A percentile compares a stretch with the other conserved stretches of the same genome.
Evolutionary conservation across 2,888 invertebrate species (phyloP).

Genomic region (Brachyopa scutellaris): DNA sequence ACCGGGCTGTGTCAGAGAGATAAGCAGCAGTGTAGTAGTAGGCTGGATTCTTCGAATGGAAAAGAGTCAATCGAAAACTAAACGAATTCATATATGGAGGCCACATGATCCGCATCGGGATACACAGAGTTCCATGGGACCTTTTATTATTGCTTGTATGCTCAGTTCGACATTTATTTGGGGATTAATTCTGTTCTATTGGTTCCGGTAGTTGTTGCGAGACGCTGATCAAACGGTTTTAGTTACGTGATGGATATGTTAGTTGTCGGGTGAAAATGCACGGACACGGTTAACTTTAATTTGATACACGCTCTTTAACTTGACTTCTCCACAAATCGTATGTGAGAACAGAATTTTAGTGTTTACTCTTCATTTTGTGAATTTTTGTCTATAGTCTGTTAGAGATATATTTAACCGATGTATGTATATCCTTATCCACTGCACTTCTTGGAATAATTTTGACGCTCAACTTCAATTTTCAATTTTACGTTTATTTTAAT

Average conservation of each 20-base stretch:
- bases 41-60: constrained; percentile 15
- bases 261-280: neutral
- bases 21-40: constrained; percentile 31
- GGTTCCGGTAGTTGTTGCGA: neutral
- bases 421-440: too few species aligned
- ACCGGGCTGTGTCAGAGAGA: constrained; percentile 49
- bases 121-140: constrained; percentile 22
- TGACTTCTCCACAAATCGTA: too few species aligned
- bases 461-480: too few species aligned
- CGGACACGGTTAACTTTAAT: constrained; percentile 36
- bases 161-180: neutral
- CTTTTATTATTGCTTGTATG: constrained; percentile 24
- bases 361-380: too few species aligned
- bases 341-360: too few species aligned
- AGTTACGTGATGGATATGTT: constrained; percentile 10
- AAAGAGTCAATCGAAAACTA: constrained; percentile 45
- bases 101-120: constrained; percentile 27
- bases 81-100: constrained; percentile 41
- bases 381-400: too few species aligned
- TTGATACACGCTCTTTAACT: constrained; percentile 4
- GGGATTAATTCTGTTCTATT: constrained; percentile 29
- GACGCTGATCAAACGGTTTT: constrained; percentile 20
- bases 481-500: too few species aligned
- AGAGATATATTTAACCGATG: too few species aligned
- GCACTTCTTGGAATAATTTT: too few species aligned